phyloP scores from a whole-genome alignment of 2,888 invertebrate genomes.

The Chromoteleia sp. region DNA sequence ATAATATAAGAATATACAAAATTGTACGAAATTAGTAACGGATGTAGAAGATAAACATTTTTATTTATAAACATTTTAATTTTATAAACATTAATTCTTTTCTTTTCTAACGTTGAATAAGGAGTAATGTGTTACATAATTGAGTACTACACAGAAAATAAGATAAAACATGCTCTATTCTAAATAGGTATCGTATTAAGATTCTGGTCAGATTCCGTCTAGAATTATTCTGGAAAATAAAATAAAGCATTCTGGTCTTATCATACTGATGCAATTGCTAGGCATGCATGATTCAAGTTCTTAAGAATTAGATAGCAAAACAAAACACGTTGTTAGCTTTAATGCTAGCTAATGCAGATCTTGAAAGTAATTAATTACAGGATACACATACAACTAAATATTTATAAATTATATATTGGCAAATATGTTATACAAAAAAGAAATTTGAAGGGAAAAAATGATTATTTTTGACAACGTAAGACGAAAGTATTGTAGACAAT shows the following conservation, averaged over 20 bases:
- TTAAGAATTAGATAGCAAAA: slow-evolving; percentile 60
- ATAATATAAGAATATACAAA: no score
- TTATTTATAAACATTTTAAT: no score
- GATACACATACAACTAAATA: no score
- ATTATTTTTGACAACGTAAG: no score
- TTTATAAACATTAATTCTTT: no score
- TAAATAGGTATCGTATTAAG: slow-evolving; percentile 46
- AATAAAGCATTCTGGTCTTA: slow-evolving; percentile 61
- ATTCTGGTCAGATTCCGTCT: slow-evolving; percentile 61
- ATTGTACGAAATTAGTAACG: no score
- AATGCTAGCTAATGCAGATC: slow-evolving; percentile 23
- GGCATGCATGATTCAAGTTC: slow-evolving; percentile 55
- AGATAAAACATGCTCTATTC: slow-evolving; percentile 35
- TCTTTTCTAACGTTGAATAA: not conserved
- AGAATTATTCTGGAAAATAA: slow-evolving; percentile 47
- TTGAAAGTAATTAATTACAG: slow-evolving; percentile 29
- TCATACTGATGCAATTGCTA: slow-evolving; percentile 49
- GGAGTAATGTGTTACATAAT: slow-evolving; percentile 19
- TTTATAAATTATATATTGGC: no score
- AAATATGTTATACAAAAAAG: no score
- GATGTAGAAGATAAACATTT: no score
- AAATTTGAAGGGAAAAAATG: no score
- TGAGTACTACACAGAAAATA: slow-evolving; percentile 27
- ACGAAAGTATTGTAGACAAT: no score
- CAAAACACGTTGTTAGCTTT: slow-evolving; percentile 35